These are phyloP conservation scores for Emys orbicularis DNA, from an alignment of 2,797 vertebrate species.

Conservation along the genomic window DNA sequence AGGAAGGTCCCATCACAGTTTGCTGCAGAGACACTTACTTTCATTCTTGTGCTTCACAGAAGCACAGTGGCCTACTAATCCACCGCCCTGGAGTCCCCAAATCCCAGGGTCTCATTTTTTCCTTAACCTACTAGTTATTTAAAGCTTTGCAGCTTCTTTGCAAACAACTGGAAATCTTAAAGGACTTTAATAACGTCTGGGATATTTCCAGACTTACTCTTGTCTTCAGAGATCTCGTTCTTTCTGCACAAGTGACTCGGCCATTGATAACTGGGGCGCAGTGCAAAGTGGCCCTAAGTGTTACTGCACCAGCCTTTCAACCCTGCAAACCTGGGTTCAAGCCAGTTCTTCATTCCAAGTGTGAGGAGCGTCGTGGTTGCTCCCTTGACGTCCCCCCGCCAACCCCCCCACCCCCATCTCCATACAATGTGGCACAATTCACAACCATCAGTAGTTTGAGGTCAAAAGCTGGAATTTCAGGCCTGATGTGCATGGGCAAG, in stretches of 20 bases:
- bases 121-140: not conserved
- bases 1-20: slow-evolving; percentile 28
- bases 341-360: rapidly evolving
- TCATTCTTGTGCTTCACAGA: not conserved
- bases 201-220: slow-evolving; percentile 32
- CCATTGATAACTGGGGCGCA: not conserved
- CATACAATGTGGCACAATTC: not conserved
- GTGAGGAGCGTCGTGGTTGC: rapidly evolving
- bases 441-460: not conserved
- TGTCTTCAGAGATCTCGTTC: slow-evolving; percentile 5
- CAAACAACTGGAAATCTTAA: slow-evolving; percentile 50
- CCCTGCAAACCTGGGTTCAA: not conserved
- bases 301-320: not conserved
- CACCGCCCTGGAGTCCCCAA: not conserved
- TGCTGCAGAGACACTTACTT: slow-evolving; percentile 33
- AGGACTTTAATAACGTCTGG: slow-evolving; percentile 47
- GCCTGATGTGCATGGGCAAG: rapidly evolving
- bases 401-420: not conserved
- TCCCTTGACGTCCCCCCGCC: not conserved
- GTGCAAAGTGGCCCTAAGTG: not conserved
- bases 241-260: slow-evolving; percentile 23
- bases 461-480: not conserved
- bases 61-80: not conserved
- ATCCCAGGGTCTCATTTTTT: slow-evolving; percentile 29
- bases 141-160: not conserved